Conservation (phyloP, 2,888 invertebrate genomes). For the Xestia ashworthii region DNA sequence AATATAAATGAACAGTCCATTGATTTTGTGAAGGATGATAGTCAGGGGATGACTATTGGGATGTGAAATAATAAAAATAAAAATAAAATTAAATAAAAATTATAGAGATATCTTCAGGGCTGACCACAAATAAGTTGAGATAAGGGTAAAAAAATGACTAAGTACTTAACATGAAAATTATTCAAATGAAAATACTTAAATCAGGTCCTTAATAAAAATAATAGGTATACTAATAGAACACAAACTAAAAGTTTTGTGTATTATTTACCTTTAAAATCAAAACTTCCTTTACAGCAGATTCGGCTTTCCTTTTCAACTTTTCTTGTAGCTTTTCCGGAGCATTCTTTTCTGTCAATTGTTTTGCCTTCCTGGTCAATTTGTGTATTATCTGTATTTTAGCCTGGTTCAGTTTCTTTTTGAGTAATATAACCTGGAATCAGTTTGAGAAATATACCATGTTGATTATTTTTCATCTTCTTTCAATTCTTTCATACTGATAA, state of each 20-base stretch:
- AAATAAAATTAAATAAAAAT: too few species aligned
- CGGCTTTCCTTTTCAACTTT: conserved; percentile 84
- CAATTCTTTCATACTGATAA: neutral
- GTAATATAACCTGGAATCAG: conserved; percentile 81
- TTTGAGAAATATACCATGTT: neutral
- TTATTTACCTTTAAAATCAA: conserved; percentile 83
- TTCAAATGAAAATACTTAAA: neutral
- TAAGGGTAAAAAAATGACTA: neutral
- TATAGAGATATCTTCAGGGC: neutral
- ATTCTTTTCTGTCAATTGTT: conserved; percentile 82
- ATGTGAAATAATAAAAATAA: neutral
- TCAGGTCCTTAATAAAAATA: neutral
- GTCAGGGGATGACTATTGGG: neutral
- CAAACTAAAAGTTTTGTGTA: neutral
- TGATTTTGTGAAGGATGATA: neutral
- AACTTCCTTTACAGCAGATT: conserved; percentile 85
- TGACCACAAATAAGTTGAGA: neutral
- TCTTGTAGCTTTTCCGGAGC: conserved; percentile 80
- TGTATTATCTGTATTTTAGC: conserved; percentile 86
- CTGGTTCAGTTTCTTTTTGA: conserved; percentile 85
- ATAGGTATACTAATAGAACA: neutral
- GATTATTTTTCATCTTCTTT: neutral
- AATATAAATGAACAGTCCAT: neutral
- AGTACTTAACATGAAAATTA: neutral
- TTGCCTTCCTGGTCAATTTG: conserved; percentile 86